Conservation (phyloP, 92 coral and sea anemone genomes). For the Montipora capitata region DNA sequence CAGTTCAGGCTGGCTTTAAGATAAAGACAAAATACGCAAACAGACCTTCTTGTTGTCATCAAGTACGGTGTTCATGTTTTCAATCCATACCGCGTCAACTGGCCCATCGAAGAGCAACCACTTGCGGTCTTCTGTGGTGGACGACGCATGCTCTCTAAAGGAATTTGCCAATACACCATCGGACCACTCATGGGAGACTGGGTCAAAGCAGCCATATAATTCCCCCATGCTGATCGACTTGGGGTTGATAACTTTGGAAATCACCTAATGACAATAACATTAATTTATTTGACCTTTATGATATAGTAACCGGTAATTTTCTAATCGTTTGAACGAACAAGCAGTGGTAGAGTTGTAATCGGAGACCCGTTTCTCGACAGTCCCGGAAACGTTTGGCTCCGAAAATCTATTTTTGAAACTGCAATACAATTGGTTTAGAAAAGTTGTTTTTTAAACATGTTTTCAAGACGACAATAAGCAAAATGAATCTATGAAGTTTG, state of each 20-base stretch:
- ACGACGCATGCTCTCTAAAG: slow-evolving; percentile 95
- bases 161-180: slow-evolving; percentile 98
- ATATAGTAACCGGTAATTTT: too few species aligned
- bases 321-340: too few species aligned
- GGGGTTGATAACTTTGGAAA: slow-evolving; percentile 94
- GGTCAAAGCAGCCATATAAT: slow-evolving; percentile 96
- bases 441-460: background rate
- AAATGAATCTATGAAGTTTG: too few species aligned
- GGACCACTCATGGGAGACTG: slow-evolving; percentile 98
- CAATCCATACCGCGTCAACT: slow-evolving; percentile 99
- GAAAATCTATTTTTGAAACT: too few species aligned
- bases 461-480: too few species aligned
- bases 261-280: slow-evolving; percentile 63
- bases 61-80: slow-evolving; percentile 98
- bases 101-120: slow-evolving; percentile 98
- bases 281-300: too few species aligned
- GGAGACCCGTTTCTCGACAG: background rate
- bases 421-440: background rate
- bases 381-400: too few species aligned
- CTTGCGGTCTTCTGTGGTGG: slow-evolving; percentile 94
- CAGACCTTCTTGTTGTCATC: slow-evolving; percentile 97
- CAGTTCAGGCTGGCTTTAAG: too few species aligned
- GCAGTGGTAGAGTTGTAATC: too few species aligned
- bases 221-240: slow-evolving; percentile 97
- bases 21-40: background rate